Conservation (phyloP, 2,888 invertebrate genomes). For the Gymnocheta viridis region DNA sequence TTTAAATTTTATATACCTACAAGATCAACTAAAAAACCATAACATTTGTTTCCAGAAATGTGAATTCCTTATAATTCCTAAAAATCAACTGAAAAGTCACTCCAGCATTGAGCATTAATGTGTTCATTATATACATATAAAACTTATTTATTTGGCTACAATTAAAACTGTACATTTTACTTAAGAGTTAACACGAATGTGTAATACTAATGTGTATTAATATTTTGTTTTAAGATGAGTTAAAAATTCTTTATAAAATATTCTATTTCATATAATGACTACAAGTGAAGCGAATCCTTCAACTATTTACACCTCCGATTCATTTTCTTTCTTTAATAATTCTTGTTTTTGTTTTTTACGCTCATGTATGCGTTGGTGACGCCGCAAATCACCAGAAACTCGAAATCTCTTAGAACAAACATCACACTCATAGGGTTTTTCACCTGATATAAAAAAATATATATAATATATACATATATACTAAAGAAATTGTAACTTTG, state of each 20-base stretch:
- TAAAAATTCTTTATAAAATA: slow-evolving; percentile 14
- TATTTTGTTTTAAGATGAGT: slow-evolving; percentile 29
- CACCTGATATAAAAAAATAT: slow-evolving; percentile 83
- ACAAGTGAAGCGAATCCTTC: background rate
- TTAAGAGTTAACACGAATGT: slow-evolving; percentile 29
- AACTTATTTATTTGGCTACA: slow-evolving; percentile 48
- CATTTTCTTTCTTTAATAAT: slow-evolving; percentile 16
- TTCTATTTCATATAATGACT: slow-evolving; percentile 42
- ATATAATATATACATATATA: too few species aligned
- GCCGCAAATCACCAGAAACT: slow-evolving; percentile 91
- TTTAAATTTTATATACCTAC: too few species aligned
- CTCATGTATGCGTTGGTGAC: slow-evolving; percentile 89
- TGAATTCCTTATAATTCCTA: too few species aligned
- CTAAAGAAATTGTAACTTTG: background rate
- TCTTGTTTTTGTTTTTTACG: slow-evolving; percentile 73
- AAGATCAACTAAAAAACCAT: too few species aligned
- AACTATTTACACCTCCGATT: slow-evolving; percentile 18
- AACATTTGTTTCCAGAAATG: too few species aligned
- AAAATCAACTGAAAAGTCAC: too few species aligned
- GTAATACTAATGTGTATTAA: slow-evolving; percentile 50
- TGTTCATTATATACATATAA: slow-evolving; percentile 33
- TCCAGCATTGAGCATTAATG: too few species aligned
- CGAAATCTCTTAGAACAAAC: slow-evolving; percentile 92
- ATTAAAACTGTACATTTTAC: slow-evolving; percentile 55
- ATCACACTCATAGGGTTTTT: slow-evolving; percentile 89